Evolutionary conservation across 2,797 vertebrate genomes (phyloP).

Genomic region (Malurus splendens): DNA sequence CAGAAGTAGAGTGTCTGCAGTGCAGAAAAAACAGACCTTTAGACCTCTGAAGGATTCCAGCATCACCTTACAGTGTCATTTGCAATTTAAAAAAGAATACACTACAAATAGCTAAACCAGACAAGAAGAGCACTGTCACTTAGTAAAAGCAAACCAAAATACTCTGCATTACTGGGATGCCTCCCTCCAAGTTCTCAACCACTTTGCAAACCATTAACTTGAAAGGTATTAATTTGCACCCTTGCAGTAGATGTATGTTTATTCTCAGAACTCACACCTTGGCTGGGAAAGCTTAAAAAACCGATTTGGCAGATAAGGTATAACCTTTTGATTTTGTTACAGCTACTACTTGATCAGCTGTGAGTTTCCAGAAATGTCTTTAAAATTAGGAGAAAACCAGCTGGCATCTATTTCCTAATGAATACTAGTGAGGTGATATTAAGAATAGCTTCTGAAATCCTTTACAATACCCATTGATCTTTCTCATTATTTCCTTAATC

Average conservation of each 20-base stretch:
- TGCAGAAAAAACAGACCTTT: not conserved
- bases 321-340: not conserved
- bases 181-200: not conserved
- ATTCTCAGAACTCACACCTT: not conserved
- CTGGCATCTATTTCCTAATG: not conserved
- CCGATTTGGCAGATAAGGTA: not conserved
- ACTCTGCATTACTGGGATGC: not conserved
- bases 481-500: not conserved
- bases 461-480: not conserved
- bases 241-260: not conserved
- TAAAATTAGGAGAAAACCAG: not conserved
- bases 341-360: not conserved
- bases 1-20: not conserved
- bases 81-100: not conserved
- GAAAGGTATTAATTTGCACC: not conserved
- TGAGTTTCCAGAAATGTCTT: not conserved
- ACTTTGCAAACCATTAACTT: slow-evolving; percentile 47
- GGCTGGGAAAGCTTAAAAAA: not conserved
- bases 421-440: not conserved
- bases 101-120: not conserved
- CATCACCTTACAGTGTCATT: not conserved
- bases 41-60: not conserved
- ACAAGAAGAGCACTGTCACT: not conserved
- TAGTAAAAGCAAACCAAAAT: not conserved
- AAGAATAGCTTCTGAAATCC: not conserved